Evolutionary conservation across 2,888 invertebrate species (phyloP), one percentile per base, ranked within the genome.

Genomic region (Sepioteuthis lessoniana): DNA sequence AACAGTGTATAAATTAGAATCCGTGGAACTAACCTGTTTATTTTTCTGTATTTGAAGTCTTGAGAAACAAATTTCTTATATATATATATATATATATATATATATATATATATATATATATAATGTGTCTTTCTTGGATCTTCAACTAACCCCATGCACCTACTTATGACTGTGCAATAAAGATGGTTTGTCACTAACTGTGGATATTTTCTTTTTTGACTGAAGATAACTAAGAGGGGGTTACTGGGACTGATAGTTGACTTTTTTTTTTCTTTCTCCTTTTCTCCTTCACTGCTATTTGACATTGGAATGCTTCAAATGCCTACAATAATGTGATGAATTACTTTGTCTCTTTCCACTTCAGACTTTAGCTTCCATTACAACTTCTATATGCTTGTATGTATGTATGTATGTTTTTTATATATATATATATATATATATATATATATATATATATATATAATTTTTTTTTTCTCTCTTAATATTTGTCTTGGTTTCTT

Each of bases 161-260:
- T 76, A n/a, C n/a, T 76, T 76, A 76, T 76, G 35, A n/a, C 76
- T 35, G n/a, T 31, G n/a, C 76, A 76, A n/a, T 76, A n/a, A 76
- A 76, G n/a, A 76, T 76, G n/a, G 76, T 76, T 76, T 76, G n/a
- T 76, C 76, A 76, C 76, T 76, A n/a, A n/a, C n/a, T 76, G 35
- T n/a, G 31, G 76, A 76, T n/a, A n/a, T 42, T 42, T 42, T 42
- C 7, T n/a, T 76, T 76, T 76, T 10, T 76, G 13, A 55, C 55
- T 55, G 5, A n/a, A 76, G 76, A 76, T 76, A 35, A 76, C 76
- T n/a, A n/a, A 76, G 31, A 10, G 19, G 10, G 76, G 76, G 76
- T 31, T 8, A 13, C n/a, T 13, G n/a, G 76, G 35, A 3, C n/a
- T 76, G 76, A 76, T 76, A n/a, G 76, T 76, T 76, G 13, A 76